These are phyloP conservation scores for Drosophila fuyamai DNA, from an alignment of 1,140 invertebrate genomes.

Conservation along the genomic window DNA sequence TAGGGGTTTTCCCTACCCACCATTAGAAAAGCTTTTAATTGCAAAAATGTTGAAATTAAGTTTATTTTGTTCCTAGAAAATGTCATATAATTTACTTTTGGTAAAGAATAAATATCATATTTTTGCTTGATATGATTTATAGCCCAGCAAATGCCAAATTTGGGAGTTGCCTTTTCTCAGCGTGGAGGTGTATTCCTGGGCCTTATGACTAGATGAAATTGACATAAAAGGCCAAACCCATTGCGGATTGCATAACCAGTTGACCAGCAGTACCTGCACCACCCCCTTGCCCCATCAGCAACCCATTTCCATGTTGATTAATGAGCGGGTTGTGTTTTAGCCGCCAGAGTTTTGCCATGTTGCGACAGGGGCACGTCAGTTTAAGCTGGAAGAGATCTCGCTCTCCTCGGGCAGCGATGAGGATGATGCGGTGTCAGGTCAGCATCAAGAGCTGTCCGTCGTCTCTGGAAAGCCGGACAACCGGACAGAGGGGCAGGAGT, in stretches of 20 bases:
- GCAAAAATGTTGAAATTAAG: too few relatives aligned
- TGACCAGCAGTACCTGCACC: conserved; percentile 29
- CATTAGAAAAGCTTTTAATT: too few relatives aligned
- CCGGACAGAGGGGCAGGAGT: conserved; percentile 22
- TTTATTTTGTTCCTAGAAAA: too few relatives aligned
- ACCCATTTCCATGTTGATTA: conserved; percentile 47
- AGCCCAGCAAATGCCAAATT: neutral
- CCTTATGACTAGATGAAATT: conserved; percentile 52
- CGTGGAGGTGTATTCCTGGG: conserved; percentile 21
- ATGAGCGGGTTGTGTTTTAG: conserved; percentile 57
- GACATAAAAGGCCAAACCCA: conserved; percentile 64
- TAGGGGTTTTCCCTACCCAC: too few relatives aligned
- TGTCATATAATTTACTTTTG: too few relatives aligned
- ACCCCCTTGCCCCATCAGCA: conserved; percentile 22
- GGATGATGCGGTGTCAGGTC: conserved; percentile 49
- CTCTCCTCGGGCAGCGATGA: conserved; percentile 38
- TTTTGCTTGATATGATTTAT: neutral
- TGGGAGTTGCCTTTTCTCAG: neutral
- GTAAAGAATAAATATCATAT: too few relatives aligned
- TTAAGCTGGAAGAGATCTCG: conserved; percentile 42
- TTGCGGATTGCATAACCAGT: conserved; percentile 51
- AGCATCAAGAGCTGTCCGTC: conserved; percentile 49
- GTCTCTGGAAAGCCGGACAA: conserved; percentile 12
- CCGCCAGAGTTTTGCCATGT: conserved; percentile 52
- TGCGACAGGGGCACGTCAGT: conserved; percentile 57